A percentile compares a stretch with the other conserved stretches of the same genome.
These are phyloP conservation scores for Diarsia rubi DNA, from an alignment of 2,888 invertebrate genomes.

Conservation along the genomic window DNA sequence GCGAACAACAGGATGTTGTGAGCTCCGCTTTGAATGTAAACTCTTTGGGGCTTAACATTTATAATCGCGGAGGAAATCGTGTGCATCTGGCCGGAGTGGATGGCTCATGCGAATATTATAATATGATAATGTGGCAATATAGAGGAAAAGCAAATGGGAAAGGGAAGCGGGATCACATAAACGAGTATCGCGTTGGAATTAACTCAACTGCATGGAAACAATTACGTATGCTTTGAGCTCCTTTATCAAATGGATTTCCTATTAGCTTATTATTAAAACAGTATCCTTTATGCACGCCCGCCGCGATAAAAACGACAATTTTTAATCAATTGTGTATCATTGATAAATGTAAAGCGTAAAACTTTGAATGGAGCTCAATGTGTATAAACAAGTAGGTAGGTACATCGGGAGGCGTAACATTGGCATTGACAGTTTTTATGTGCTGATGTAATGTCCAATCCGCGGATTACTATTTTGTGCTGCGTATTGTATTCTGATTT, in stretches of 20 bases:
- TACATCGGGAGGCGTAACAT: conserved; percentile 78
- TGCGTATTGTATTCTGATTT: conserved; percentile 82
- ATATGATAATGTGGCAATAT: conserved; percentile 65
- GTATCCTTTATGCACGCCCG: conserved; percentile 9
- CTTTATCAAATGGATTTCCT: conserved; percentile 29
- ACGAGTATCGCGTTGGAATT: conserved; percentile 72
- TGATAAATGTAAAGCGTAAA: conserved; percentile 61
- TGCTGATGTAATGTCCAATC: conserved; percentile 82
- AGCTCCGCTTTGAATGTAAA: conserved; percentile 78
- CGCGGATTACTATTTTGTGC: conserved; percentile 74
- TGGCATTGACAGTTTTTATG: conserved; percentile 85
- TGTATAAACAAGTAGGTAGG: conserved; percentile 65
- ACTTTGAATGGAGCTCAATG: conserved; percentile 74
- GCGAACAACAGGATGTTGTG: conserved; percentile 82
- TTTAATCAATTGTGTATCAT: conserved; percentile 56
- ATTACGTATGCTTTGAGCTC: conserved; percentile 63
- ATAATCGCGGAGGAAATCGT: conserved; percentile 80
- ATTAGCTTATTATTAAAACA: conserved; percentile 9
- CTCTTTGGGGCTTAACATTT: conserved; percentile 74
- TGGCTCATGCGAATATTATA: conserved; percentile 73
- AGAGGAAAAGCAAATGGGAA: conserved; percentile 81
- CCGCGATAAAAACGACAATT: conserved; percentile 34
- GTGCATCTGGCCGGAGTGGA: conserved; percentile 79
- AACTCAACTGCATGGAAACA: conserved; percentile 68
- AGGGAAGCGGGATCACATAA: conserved; percentile 78